Evolutionary conservation across 2,797 vertebrate species (phyloP), one percentile per base, ranked within the genome.

Genomic region (Neostethus bicornis): DNA sequence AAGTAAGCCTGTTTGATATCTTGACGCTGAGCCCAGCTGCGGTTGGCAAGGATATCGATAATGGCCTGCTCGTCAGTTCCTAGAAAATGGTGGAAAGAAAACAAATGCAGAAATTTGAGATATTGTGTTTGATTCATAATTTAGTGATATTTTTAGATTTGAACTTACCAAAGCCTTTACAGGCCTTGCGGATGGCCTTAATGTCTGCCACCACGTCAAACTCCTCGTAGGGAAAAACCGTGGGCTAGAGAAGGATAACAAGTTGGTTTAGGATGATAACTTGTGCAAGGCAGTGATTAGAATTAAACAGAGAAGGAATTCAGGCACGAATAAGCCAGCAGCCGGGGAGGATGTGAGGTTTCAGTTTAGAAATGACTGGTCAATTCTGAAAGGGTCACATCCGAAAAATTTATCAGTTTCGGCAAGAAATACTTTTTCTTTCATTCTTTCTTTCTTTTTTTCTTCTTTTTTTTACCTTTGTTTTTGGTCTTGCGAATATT

Each of bases 61-160:
- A 93, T 93, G 61, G 90, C 87, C 82, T 93, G 48, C 61, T 93
- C 92, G 39, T 93, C 90, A 0, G 92, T 93, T 45, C 92, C 92
- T 93, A 63, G 37, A 35, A 21, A 5, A 32, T 34, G 2, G 63
- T 38, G 1, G 14, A 43, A 16, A 55, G 20, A 61, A 50, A 45
- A 58, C 25, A 39, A n/a, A 75, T 7, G 5, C 9, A 48, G 1
- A 2, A 2, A 1, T 13, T 1, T 7, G 3, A 20, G 12, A 13
- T 4, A 12, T 4, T 0, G 28, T 10, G 25, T 16, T 12, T 1
- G 16, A 6, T 14, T 21, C 1, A 23, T 2, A 28, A 4, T 17
- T 52, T 28, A 25, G 19, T 8, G 14, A 6, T 3, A 13, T 1
- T 23, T 1, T 20, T 20, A n/a, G n/a, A n/a, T 17, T 17, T 34